Evolutionary conservation across 2,797 vertebrate genomes (phyloP), one percentile per base, ranked within the genome.

Genomic region (Triplophysa yarkandensis): DNA sequence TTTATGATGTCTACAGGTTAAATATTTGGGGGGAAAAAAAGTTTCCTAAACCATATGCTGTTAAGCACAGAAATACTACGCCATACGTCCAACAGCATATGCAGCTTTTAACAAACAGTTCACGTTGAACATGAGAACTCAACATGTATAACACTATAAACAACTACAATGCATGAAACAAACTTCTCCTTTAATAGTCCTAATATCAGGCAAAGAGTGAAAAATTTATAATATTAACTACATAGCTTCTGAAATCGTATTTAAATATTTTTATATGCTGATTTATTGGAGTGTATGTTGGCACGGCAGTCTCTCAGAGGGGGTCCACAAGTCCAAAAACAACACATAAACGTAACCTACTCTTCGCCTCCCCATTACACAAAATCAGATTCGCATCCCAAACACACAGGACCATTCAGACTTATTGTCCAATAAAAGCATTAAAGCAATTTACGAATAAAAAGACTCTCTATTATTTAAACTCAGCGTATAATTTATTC

Each of bases 241-340:
- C n/a, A n/a, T n/a, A n/a, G n/a, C n/a, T n/a, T n/a, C n/a, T n/a
- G n/a, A n/a, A n/a, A n/a, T n/a, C n/a, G n/a, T n/a, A n/a, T n/a
- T n/a, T n/a, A n/a, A n/a, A n/a, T n/a, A n/a, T n/a, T n/a, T n/a
- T n/a, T 25, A 6, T 55, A 14, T 30, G n/a, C n/a, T 4, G 6
- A 52, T 66, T 36, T 54, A 75, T n/a, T 13, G 21, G 36, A 34
- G 50, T 65, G 36, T 23, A 63, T 48, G 25, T 65, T 57, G 48
- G 69, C 54, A 73, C 9, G 43, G 28, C 44, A 62, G 57, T 78
- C 71, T 62, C 65, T 83, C 68, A 2, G 64, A 83, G 68, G 54
- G 78, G 34, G 60, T 81, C 78, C 81, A 7, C 62, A 0, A 68
- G 73, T 86, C 87, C 88, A 91, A 89, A 92, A 87, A 83, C 78